phyloP scores from a whole-genome alignment of 2,888 invertebrate species.

The Doris montereyensis region DNA sequence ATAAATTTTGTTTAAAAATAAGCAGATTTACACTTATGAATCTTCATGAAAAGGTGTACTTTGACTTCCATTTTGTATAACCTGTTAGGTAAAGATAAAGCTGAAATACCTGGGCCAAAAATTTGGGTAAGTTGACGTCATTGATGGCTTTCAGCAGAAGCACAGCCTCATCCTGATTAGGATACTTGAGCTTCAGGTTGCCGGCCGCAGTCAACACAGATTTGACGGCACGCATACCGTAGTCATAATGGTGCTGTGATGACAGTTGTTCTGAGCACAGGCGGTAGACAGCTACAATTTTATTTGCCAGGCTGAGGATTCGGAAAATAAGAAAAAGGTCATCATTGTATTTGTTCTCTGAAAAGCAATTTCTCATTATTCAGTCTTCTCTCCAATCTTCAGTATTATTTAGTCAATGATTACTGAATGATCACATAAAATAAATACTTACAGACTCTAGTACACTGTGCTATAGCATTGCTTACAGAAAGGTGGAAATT shows the following conservation, averaged over 20 bases:
- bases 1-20: too few species aligned
- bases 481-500: too few species aligned
- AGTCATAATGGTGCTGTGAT: conserved; percentile 74
- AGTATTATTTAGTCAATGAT: not conserved
- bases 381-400: not conserved
- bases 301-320: conserved; percentile 69
- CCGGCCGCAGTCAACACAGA: conserved; percentile 74
- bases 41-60: too few species aligned
- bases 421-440: too few species aligned
- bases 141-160: conserved; percentile 73
- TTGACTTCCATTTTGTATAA: too few species aligned
- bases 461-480: too few species aligned
- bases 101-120: conserved; percentile 72
- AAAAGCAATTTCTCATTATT: too few species aligned
- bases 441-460: too few species aligned
- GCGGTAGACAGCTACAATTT: conserved; percentile 73
- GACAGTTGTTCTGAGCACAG: conserved; percentile 73
- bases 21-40: too few species aligned
- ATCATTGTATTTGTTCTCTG: too few species aligned
- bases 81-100: too few species aligned
- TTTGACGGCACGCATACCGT: conserved; percentile 75
- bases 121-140: conserved; percentile 74
- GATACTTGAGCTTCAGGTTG: conserved; percentile 72
- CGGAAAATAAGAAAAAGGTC: too few species aligned
- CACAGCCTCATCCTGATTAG: conserved; percentile 69